phyloP scores from a whole-genome alignment of 2,888 invertebrate species.

The Cephus spinipes region DNA sequence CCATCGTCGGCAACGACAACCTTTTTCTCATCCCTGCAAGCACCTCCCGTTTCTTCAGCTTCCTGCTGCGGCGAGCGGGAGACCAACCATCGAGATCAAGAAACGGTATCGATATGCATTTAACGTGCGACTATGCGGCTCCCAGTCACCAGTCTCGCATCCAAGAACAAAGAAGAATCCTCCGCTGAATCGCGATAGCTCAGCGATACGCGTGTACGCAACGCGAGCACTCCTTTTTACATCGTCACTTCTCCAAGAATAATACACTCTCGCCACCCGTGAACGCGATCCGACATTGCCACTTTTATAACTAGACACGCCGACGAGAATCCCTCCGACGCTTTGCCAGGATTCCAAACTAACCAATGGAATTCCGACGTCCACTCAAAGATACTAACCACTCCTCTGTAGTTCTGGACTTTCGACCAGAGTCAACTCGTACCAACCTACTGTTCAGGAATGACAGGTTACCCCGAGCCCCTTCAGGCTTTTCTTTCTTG shows the following conservation, averaged over 20 bases:
- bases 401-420: background rate
- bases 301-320: background rate
- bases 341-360: background rate
- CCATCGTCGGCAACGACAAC: background rate
- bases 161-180: constrained; percentile 3
- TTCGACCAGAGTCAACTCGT: background rate
- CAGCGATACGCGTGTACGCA: background rate
- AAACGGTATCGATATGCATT: constrained; percentile 20
- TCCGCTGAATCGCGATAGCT: constrained; percentile 2
- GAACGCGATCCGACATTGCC: background rate
- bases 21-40: constrained; percentile 10
- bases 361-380: background rate
- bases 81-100: constrained; percentile 6
- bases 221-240: background rate
- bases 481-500: background rate
- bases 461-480: background rate
- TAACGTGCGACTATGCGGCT: constrained; percentile 17
- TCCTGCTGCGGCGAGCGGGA: background rate
- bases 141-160: background rate
- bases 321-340: background rate
- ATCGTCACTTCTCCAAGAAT: background rate
- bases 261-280: background rate
- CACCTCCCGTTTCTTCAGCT: constrained; percentile 13
- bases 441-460: background rate
- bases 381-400: background rate